A percentile compares a stretch with the other conserved stretches of the same genome.
Evolutionary conservation across 2,888 invertebrate genomes (phyloP).

Genomic region (Busseola fusca): DNA sequence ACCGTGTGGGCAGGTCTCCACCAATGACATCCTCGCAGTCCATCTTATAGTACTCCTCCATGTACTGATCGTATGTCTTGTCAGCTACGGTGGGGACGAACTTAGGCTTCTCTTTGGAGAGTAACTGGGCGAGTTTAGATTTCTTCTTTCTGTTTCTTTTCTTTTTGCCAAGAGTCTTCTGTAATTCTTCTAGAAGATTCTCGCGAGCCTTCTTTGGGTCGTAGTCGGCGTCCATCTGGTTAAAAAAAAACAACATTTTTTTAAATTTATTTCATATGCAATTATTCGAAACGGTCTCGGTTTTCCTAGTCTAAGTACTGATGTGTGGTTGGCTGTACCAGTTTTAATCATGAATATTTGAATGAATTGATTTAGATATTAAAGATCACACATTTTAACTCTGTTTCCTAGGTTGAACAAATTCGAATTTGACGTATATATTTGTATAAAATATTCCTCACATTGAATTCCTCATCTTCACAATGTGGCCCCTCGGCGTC

Average conservation of each 20-base stretch:
- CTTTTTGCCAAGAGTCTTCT: slow-evolving; percentile 88
- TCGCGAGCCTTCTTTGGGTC: slow-evolving; percentile 88
- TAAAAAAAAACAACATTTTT: not conserved
- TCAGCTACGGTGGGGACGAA: slow-evolving; percentile 93
- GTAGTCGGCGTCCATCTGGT: slow-evolving; percentile 96
- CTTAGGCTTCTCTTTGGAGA: slow-evolving; percentile 93
- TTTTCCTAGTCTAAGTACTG: not conserved
- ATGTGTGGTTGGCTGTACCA: not conserved
- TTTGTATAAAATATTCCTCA: slow-evolving; percentile 71
- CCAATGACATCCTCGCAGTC: slow-evolving; percentile 99
- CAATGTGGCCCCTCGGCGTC: slow-evolving; percentile 88
- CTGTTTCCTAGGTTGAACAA: not conserved
- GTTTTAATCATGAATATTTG: too few species aligned
- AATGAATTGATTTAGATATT: too few species aligned
- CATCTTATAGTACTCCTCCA: slow-evolving; percentile 98
- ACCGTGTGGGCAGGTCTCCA: slow-evolving; percentile 96
- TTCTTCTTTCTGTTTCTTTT: slow-evolving; percentile 90
- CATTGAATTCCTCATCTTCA: slow-evolving; percentile 95
- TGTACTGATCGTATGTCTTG: slow-evolving; percentile 94
- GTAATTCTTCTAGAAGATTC: slow-evolving; percentile 88
- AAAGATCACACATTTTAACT: not conserved
- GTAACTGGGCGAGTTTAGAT: slow-evolving; percentile 93
- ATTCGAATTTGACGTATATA: not conserved
- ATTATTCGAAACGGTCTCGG: not conserved
- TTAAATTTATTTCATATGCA: not conserved